Conservation (phyloP, 2,797 vertebrate species). For the Austrolebias charrua region DNA sequence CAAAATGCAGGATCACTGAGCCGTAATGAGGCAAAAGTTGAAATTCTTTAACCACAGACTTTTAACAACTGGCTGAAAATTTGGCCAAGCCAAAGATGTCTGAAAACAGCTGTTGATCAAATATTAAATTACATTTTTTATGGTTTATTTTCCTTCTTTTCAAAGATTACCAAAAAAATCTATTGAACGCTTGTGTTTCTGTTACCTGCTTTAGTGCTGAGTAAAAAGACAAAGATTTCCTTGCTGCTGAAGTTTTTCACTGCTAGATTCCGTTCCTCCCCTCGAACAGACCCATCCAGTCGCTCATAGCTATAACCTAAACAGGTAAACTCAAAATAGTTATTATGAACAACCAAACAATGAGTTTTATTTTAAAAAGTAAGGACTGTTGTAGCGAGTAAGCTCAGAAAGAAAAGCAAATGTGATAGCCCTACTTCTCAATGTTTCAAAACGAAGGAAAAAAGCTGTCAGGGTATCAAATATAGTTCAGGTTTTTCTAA, state of each 20-base stretch:
- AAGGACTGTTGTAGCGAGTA: background rate
- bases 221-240: constrained; percentile 88
- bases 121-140: too few relatives aligned
- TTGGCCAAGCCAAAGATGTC: background rate
- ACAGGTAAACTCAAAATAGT: constrained; percentile 7
- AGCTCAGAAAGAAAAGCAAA: background rate
- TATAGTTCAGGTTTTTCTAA: background rate
- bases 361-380: background rate
- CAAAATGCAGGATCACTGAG: background rate
- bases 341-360: background rate
- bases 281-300: constrained; percentile 91
- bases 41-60: background rate
- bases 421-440: too few relatives aligned
- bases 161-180: background rate
- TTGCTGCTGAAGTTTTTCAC: constrained; percentile 91
- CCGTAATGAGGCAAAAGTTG: background rate
- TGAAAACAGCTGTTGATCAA: background rate
- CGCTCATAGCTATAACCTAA: constrained; percentile 93
- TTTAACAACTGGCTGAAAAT: too few relatives aligned
- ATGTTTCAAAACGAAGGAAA: too few relatives aligned
- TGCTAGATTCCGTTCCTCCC: constrained; percentile 90
- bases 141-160: too few relatives aligned
- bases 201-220: constrained; percentile 92
- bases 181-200: background rate
- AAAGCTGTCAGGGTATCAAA: background rate